Base-by-base conservation (phyloP, 2,797 vertebrate species). In the Poliocrania exsul region DNA sequence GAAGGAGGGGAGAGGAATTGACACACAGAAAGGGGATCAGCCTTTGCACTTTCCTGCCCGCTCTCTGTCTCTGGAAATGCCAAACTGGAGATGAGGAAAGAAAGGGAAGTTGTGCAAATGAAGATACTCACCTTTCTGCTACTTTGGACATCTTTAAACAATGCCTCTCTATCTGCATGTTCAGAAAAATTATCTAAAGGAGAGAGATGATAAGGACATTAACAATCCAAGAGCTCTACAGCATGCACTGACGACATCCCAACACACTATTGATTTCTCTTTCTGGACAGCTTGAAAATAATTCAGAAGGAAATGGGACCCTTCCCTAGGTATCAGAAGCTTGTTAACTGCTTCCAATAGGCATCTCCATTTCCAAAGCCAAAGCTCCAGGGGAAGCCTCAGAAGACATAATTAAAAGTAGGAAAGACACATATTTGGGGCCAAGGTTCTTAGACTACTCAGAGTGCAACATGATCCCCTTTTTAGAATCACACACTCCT, bases 131-230 rank as follows among this genome's bases (percentile, higher is more conserved):
- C 99, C 99, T 99, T 98, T 99, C 99, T 57, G 99, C 99, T 97
- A 99, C 99, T 98, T 99, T 99, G 95, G 99, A 99, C 98, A 99
- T 99, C 98, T 99, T 99, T 98, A 99, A 98, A 97, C 99, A 99
- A 97, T 99, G 99, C 96, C 99, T 98, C 97, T 99, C 99, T 97
- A 99, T 98, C 97, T 99, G 99, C 91, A 98, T 95, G 81, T 99
- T 99, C 97, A 99, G 97, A 98, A 99, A 99, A 83, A 97, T 97
- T 97, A 99, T 99, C 99, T 99, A 98, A 92, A 92, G 95, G 91
- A 93, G 94, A 97, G 92, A 97, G 66, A 95, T 35, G 90, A 96
- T 75, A 95, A 72, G 67, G 81, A 56, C 46, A 33, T 97, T 95
- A 97, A 85, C 81, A 91, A 80, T 23, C 86, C 33, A 61, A 62